Base-by-base conservation (phyloP, 1,140 invertebrate species). In the Drosophila paulistorum region DNA sequence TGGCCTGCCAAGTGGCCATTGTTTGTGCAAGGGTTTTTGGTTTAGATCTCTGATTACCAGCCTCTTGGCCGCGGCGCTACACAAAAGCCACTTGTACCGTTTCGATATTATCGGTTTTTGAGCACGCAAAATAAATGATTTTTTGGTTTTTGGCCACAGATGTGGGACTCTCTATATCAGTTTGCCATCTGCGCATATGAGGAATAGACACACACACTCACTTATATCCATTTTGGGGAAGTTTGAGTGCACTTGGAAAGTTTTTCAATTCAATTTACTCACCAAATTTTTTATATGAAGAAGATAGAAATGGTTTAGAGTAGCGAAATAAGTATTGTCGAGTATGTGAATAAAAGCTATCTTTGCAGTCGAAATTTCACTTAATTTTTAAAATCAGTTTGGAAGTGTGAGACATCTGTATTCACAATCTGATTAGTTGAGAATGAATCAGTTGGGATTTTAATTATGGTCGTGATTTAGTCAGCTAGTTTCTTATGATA, bases 1-100 rank as follows among this genome's bases (percentile, higher is more conserved):
- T 45, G 20, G 20, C 61, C 61, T 63, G 63, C 45, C 58, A 75
- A 37, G 14, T 59, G 57, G 57, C 23, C 45, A 35, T 60, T 39
- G 42, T 77, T 62, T 59, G 33, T 13, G 57, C 57, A 59, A 59
- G 57, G 57, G 57, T 59, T 37, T 37, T 37, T 37, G 14, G 37
- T 4, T 39, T 39, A 39, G 37, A 39, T 39, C 37, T 37, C 57
- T 59, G 57, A 17, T 11, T 11, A 33, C 35, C 57, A 17, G 17
- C 26, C 54, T 57, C 54, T 57, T 57, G 26, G 54, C 17, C 17
- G 17, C 45, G 10, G 20, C 20, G 45, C 17, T 20, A 51, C 20
- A 51, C 45, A 51, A 51, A 51, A 51, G 45, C 45, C 45, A 51
- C 45, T 51, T 51, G 45, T 3, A 23, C 45, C 45, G 45, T 51